Percentiles rank a stretch among this genome's conserved stretches.
These are phyloP conservation scores for Drosophila teissieri DNA, from an alignment of 1,140 invertebrate genomes.

Conservation along the genomic window DNA sequence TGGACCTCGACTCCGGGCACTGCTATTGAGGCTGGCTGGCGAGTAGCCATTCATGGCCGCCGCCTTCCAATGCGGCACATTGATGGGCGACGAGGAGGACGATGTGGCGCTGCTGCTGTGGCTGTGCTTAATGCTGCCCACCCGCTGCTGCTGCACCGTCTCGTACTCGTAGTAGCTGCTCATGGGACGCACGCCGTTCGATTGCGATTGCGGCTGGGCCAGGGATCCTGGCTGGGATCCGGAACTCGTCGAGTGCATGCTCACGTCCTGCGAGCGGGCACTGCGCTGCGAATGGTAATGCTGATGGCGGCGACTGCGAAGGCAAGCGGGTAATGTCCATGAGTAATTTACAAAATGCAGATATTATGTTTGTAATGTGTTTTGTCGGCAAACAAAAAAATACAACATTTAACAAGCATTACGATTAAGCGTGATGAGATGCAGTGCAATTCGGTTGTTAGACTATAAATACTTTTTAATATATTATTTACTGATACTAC, in stretches of 20 bases:
- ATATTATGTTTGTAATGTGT: background rate
- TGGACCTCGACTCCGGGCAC: slow-evolving; percentile 85
- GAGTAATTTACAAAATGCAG: slow-evolving; percentile 7
- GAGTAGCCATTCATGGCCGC: slow-evolving; percentile 75
- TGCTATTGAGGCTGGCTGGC: slow-evolving; percentile 72
- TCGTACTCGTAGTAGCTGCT: slow-evolving; percentile 94
- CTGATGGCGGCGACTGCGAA: slow-evolving; percentile 88
- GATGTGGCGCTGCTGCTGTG: slow-evolving; percentile 50
- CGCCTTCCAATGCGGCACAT: slow-evolving; percentile 77
- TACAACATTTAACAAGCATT: background rate
- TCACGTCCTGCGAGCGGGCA: slow-evolving; percentile 87
- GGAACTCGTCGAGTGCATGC: slow-evolving; percentile 62
- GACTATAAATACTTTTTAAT: background rate
- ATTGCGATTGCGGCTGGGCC: slow-evolving; percentile 20
- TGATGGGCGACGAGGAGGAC: slow-evolving; percentile 62
- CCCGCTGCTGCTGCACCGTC: slow-evolving; percentile 87
- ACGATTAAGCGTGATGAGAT: background rate
- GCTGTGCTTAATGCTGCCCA: slow-evolving; percentile 81
- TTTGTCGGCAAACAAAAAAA: background rate
- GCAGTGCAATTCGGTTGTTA: background rate
- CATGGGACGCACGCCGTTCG: slow-evolving; percentile 86
- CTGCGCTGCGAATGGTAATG: slow-evolving; percentile 91
- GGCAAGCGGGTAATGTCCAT: slow-evolving; percentile 18
- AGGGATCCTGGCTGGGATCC: slow-evolving; percentile 31
- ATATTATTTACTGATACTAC: background rate